Conservation (phyloP, 2,888 invertebrate genomes). For the Ceriagrion tenellum region DNA sequence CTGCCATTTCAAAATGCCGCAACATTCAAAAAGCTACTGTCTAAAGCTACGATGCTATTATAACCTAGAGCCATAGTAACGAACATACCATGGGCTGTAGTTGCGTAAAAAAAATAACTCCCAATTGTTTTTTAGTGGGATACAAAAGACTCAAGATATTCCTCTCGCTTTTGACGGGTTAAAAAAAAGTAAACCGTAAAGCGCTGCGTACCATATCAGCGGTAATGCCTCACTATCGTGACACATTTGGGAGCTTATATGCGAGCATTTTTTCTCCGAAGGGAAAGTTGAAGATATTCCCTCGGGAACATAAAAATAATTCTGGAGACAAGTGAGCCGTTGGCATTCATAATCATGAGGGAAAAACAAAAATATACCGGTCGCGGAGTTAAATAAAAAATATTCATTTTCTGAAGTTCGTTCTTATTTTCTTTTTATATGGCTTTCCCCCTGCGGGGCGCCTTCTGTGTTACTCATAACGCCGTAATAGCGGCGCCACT, state of each 20-base stretch:
- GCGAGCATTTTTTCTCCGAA: not conserved
- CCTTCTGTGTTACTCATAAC: constrained; percentile 27
- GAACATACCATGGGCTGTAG: not conserved
- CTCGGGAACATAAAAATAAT: constrained; percentile 22
- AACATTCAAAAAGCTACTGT: too few relatives aligned
- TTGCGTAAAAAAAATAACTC: not conserved
- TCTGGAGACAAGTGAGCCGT: constrained; percentile 24
- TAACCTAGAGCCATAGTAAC: not conserved
- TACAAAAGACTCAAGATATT: not conserved
- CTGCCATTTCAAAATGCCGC: too few relatives aligned
- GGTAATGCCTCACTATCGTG: not conserved
- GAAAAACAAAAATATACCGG: not conserved
- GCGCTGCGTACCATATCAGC: not conserved
- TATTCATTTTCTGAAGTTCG: not conserved
- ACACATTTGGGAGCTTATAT: constrained; percentile 26
- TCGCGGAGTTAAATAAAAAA: not conserved
- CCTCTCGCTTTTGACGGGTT: not conserved
- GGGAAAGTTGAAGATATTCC: constrained; percentile 36
- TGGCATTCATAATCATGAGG: constrained; percentile 36
- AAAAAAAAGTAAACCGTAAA: not conserved
- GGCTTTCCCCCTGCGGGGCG: not conserved
- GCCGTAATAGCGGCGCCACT: constrained; percentile 28
- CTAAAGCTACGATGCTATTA: too few relatives aligned
- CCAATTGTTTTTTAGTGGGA: not conserved
- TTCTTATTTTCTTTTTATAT: not conserved